These are phyloP conservation scores for Arizona elegans DNA, from an alignment of 2,113 vertebrate genomes.

Conservation along the genomic window DNA sequence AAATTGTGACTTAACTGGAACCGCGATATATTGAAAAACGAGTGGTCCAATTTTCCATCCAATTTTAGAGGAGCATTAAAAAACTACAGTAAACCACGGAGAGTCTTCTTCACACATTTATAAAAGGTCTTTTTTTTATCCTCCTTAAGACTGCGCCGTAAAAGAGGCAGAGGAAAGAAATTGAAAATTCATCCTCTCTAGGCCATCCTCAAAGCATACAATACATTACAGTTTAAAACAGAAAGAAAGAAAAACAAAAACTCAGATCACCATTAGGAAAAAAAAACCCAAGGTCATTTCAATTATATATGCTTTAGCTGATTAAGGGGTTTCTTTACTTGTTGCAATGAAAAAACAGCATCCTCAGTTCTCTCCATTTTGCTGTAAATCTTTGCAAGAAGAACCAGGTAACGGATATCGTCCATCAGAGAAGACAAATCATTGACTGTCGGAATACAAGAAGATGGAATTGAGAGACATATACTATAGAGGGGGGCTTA, in stretches of 20 bases:
- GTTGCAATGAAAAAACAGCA: slow-evolving; percentile 82
- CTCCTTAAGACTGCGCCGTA: neutral
- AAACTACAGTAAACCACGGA: neutral
- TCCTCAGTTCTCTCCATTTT: slow-evolving; percentile 83
- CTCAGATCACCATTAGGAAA: neutral
- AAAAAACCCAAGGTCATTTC: neutral
- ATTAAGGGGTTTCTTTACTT: slow-evolving; percentile 67
- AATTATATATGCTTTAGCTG: neutral
- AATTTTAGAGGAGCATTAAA: neutral
- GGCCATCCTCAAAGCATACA: neutral
- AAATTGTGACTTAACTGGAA: neutral
- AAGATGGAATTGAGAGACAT: neutral
- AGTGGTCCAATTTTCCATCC: neutral
- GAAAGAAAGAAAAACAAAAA: neutral
- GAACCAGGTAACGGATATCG: slow-evolving; percentile 84
- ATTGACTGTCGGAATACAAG: slow-evolving; percentile 71
- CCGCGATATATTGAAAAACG: neutral
- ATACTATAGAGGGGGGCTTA: neutral
- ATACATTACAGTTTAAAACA: neutral
- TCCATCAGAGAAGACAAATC: slow-evolving; percentile 84
- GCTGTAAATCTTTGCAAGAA: slow-evolving; percentile 89
- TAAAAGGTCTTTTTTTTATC: neutral
- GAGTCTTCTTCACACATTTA: neutral
- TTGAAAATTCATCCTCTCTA: neutral
- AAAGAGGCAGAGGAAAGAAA: neutral